These are phyloP conservation scores for Apamea sordens DNA, from an alignment of 2,888 invertebrate genomes.

Conservation along the genomic window DNA sequence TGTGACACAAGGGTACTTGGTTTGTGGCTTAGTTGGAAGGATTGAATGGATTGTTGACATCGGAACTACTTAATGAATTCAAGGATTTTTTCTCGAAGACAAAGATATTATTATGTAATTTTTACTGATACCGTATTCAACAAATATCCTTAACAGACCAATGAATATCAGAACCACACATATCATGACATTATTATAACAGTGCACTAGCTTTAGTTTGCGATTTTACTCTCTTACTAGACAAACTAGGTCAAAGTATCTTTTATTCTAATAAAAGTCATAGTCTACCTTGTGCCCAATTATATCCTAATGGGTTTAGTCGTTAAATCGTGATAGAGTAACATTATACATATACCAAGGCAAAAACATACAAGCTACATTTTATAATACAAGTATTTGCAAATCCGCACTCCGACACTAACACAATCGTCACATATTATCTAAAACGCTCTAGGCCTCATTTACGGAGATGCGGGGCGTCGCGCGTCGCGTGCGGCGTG, in stretches of 20 bases:
- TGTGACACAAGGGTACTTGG: not conserved
- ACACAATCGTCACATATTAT: not conserved
- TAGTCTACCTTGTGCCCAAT: not conserved
- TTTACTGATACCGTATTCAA: not conserved
- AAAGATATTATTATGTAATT: not conserved
- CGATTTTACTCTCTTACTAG: no score
- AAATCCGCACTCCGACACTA: not conserved
- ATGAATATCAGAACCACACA: not conserved
- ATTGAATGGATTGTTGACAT: slow-evolving; percentile 18
- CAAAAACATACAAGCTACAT: not conserved
- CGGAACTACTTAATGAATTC: slow-evolving; percentile 22
- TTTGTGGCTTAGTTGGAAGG: not conserved
- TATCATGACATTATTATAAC: not conserved
- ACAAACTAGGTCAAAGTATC: not conserved
- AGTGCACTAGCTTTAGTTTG: not conserved
- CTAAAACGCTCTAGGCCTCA: no score
- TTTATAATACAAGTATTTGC: not conserved
- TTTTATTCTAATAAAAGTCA: not conserved
- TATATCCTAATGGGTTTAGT: not conserved
- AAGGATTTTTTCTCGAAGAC: not conserved
- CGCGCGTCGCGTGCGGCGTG: no score
- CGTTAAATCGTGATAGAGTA: not conserved
- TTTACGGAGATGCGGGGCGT: no score
- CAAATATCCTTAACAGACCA: not conserved
- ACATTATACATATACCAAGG: no score